phyloP scores from a whole-genome alignment of 2,888 invertebrate genomes.

The Cabera pusaria region DNA sequence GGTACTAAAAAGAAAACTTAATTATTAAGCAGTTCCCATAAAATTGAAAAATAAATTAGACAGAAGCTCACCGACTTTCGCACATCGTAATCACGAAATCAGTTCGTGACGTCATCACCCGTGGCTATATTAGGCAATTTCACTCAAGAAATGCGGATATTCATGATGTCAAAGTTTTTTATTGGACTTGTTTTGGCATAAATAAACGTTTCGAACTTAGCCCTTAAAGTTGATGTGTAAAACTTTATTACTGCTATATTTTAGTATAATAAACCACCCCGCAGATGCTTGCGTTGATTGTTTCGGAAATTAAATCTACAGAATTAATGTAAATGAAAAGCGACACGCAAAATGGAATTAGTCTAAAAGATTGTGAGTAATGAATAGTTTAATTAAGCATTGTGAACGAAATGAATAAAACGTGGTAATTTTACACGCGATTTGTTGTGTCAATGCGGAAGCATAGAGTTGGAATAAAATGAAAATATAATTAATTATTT shows the following conservation, averaged over 20 bases:
- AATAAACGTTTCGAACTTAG: conserved; percentile 34
- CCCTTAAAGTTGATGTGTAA: conserved; percentile 25
- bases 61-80: conserved; percentile 2
- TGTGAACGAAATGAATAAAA: conserved; percentile 9
- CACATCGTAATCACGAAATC: conserved; percentile 19
- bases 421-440: conserved; percentile 14
- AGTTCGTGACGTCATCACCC: conserved; percentile 18
- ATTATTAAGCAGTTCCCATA: not conserved
- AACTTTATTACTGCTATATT: conserved; percentile 24
- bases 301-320: conserved; percentile 28
- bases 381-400: conserved; percentile 15
- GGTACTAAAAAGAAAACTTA: not conserved
- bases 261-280: conserved; percentile 20
- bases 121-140: conserved; percentile 17
- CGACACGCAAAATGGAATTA: conserved; percentile 39
- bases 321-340: conserved; percentile 33
- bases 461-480: too few species aligned
- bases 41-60: conserved; percentile 1
- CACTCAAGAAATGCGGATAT: conserved; percentile 23
- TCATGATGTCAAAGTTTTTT: conserved; percentile 42
- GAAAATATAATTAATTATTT: too few species aligned
- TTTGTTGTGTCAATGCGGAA: not conserved
- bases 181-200: conserved; percentile 33
- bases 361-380: conserved; percentile 19
- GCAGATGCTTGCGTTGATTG: conserved; percentile 24